A percentile compares a stretch with the other conserved stretches of the same genome.
Conservation (phyloP, 2,888 invertebrate species). For the Cancer borealis region DNA sequence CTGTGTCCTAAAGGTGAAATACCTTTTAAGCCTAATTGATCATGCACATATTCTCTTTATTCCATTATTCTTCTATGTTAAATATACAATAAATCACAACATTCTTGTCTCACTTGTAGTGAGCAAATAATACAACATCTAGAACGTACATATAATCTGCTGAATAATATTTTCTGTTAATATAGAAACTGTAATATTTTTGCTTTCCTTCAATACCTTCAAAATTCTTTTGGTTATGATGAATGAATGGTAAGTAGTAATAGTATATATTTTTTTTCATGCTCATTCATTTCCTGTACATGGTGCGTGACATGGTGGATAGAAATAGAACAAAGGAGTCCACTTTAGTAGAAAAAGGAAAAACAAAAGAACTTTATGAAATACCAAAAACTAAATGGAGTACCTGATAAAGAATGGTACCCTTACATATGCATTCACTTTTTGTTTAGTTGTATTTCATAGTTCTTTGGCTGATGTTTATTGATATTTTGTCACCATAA, state of each 20-base stretch:
- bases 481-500: too few relatives aligned
- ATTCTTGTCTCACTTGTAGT: slow-evolving; percentile 63
- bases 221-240: not conserved
- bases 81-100: slow-evolving; percentile 59
- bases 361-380: too few relatives aligned
- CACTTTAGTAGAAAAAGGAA: not conserved
- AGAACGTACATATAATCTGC: slow-evolving; percentile 59
- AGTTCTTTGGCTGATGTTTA: too few relatives aligned
- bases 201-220: slow-evolving; percentile 7
- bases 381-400: not conserved
- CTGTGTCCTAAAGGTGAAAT: slow-evolving; percentile 41
- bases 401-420: not conserved
- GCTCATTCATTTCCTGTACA: not conserved
- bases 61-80: slow-evolving; percentile 47
- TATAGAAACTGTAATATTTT: slow-evolving; percentile 68
- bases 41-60: slow-evolving; percentile 48
- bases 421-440: not conserved
- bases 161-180: slow-evolving; percentile 70
- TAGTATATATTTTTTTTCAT: not conserved
- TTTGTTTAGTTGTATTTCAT: not conserved
- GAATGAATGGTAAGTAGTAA: not conserved
- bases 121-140: slow-evolving; percentile 55
- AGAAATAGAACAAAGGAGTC: not conserved
- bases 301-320: not conserved
- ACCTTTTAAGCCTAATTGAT: slow-evolving; percentile 47